Percentiles rank a stretch among this genome's conserved stretches.
phyloP scores from a whole-genome alignment of 2,888 invertebrate species.

The Gerris lacustris region DNA sequence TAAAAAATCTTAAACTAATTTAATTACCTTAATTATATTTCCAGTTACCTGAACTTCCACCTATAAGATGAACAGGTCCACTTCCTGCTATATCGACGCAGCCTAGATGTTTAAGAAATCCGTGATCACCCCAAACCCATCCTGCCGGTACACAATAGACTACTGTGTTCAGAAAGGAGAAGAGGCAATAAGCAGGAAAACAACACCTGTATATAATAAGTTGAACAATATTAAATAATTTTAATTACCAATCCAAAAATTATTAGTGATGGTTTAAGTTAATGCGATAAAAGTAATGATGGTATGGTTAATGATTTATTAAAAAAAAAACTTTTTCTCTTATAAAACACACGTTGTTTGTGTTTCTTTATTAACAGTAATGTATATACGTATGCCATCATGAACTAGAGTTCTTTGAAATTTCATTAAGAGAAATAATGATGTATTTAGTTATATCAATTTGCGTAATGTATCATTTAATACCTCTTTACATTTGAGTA shows the following conservation, averaged over 20 bases:
- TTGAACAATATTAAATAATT: constrained; percentile 14
- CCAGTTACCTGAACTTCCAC: constrained; percentile 44
- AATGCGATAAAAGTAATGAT: too few relatives aligned
- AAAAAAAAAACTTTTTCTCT: too few relatives aligned
- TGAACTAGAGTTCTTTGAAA: too few relatives aligned
- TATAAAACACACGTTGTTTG: background rate
- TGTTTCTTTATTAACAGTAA: background rate
- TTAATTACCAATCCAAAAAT: background rate
- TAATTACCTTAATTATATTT: too few relatives aligned
- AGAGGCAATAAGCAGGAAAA: constrained; percentile 81
- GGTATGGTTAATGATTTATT: too few relatives aligned
- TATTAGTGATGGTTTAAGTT: background rate
- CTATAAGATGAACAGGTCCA: constrained; percentile 80
- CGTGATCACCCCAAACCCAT: constrained; percentile 84
- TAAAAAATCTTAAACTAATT: too few relatives aligned
- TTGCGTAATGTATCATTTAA: too few relatives aligned
- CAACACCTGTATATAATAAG: constrained; percentile 51
- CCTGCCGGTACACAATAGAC: constrained; percentile 89
- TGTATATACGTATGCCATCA: too few relatives aligned
- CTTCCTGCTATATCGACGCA: constrained; percentile 88
- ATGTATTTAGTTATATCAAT: too few relatives aligned
- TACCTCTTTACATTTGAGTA: too few relatives aligned
- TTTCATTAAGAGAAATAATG: too few relatives aligned
- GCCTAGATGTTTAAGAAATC: constrained; percentile 69
- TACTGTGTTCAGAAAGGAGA: constrained; percentile 75